These are phyloP conservation scores for Diabrotica virgifera DNA, from an alignment of 1,140 invertebrate species.

Conservation along the genomic window DNA sequence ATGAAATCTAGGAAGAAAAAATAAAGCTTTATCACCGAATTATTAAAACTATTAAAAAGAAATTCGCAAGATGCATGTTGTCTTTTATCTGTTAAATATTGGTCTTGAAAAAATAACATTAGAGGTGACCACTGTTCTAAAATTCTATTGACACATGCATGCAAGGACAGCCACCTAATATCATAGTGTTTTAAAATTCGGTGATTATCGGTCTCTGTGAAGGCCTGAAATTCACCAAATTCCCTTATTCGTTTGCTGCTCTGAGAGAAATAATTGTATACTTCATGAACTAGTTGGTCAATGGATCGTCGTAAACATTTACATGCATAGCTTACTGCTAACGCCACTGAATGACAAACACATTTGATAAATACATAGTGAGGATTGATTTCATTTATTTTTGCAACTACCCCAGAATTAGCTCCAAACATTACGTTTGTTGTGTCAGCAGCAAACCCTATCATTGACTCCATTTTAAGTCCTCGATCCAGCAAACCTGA, in stretches of 20 bases:
- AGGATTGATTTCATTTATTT: conserved; percentile 33
- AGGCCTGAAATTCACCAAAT: conserved; percentile 3
- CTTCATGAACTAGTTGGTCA: conserved; percentile 38
- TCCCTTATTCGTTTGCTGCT: neutral
- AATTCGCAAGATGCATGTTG: conserved; percentile 18
- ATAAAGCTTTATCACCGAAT: conserved; percentile 11
- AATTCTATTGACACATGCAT: conserved; percentile 31
- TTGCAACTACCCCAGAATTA: conserved; percentile 30
- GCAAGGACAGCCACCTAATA: conserved; percentile 41
- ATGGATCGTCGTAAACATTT: conserved; percentile 40
- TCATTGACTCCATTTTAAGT: conserved; percentile 27
- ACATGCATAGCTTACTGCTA: conserved; percentile 28
- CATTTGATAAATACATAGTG: conserved; percentile 36
- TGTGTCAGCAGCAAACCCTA: conserved; percentile 36
- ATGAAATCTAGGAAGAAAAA: conserved; percentile 28
- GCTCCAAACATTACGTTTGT: conserved; percentile 36
- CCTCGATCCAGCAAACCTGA: conserved; percentile 18
- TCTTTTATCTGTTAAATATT: conserved; percentile 21
- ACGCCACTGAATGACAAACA: conserved; percentile 30
- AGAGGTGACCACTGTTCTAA: conserved; percentile 31
- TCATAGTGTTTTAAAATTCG: conserved; percentile 26
- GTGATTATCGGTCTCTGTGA: neutral
- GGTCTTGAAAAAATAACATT: conserved; percentile 26
- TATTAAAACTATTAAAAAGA: conserved; percentile 25
- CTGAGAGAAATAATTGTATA: conserved; percentile 37